Evolutionary conservation across 2,113 vertebrate species (phyloP).

Genomic region (Erythrocercus mccallii): DNA sequence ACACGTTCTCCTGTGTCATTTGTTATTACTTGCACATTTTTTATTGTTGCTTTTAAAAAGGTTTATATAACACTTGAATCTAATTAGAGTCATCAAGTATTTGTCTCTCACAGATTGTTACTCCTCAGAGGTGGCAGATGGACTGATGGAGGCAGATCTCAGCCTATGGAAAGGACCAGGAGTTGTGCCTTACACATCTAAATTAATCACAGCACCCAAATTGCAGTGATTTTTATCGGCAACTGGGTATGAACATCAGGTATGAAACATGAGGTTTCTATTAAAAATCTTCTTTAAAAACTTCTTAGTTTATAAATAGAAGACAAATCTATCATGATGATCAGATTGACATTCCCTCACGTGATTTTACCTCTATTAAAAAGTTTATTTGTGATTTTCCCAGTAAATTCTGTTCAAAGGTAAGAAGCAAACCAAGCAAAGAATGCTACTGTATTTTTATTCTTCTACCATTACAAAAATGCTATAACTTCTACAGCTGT

Average conservation of each 20-base stretch:
- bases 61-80: neutral
- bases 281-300: neutral
- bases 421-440: neutral
- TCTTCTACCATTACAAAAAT: neutral
- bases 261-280: neutral
- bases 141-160: neutral
- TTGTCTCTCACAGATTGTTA: neutral
- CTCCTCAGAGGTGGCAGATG: neutral
- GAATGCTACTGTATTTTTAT: neutral
- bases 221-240: neutral
- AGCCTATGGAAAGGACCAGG: neutral
- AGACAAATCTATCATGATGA: neutral
- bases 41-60: slow-evolving; percentile 27
- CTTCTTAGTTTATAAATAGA: neutral
- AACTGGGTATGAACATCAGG: neutral
- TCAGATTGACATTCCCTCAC: neutral
- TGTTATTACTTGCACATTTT: neutral
- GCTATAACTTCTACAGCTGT: neutral
- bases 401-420: neutral
- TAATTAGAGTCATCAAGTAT: neutral
- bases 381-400: neutral
- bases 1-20: neutral
- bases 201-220: neutral
- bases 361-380: neutral
- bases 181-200: neutral